Evolutionary conservation across 2,888 invertebrate genomes (phyloP).

Genomic region (Himalopsyche tibetana): DNA sequence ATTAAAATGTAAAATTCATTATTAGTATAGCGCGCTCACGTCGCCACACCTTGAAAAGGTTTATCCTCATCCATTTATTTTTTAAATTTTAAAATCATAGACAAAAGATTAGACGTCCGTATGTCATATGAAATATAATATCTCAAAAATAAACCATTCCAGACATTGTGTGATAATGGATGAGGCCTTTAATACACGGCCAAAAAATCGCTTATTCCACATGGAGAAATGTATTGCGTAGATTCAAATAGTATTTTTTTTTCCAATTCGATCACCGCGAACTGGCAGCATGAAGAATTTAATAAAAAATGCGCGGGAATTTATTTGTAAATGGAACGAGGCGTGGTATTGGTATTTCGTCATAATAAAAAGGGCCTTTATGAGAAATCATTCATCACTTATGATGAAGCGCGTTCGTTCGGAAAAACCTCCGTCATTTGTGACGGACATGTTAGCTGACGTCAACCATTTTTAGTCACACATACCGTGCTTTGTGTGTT

Average conservation of each 20-base stretch:
- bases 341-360: constrained; percentile 37
- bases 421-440: constrained; percentile 38
- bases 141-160: neutral
- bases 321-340: constrained; percentile 40
- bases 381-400: constrained; percentile 42
- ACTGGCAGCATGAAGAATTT: constrained; percentile 15
- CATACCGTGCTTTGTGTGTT: neutral
- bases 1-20: too few species aligned
- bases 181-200: neutral
- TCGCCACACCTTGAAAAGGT: too few species aligned
- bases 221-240: neutral
- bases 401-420: constrained; percentile 17
- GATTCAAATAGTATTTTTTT: constrained; percentile 22
- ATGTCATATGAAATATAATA: neutral
- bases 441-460: constrained; percentile 6
- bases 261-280: neutral
- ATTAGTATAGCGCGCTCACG: too few species aligned
- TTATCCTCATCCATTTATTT: too few species aligned
- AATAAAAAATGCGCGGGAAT: constrained; percentile 28
- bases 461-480: neutral
- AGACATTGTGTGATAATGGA: constrained; percentile 8
- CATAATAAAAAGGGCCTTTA: constrained; percentile 37
- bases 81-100: too few species aligned
- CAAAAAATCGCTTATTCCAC: neutral
- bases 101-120: neutral